These are phyloP conservation scores for Malurus leucopterus DNA, from an alignment of 2,797 vertebrate genomes.

Conservation along the genomic window DNA sequence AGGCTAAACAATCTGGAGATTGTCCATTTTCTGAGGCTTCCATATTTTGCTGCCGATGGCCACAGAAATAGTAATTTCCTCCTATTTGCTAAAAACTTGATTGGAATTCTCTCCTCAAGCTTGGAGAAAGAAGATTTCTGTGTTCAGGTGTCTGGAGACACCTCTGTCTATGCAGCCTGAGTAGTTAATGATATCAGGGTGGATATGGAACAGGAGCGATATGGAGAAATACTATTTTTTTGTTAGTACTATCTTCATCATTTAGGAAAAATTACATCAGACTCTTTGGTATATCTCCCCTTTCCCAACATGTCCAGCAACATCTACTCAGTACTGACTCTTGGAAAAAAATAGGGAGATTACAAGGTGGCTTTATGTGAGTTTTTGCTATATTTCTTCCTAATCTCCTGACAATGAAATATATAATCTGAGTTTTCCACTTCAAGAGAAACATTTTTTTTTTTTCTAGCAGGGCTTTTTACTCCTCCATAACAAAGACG, in stretches of 20 bases:
- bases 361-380: neutral
- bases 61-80: neutral
- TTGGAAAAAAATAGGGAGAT: neutral
- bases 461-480: conserved; percentile 13
- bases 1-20: neutral
- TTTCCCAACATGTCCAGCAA: neutral
- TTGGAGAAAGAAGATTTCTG: neutral
- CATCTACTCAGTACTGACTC: neutral
- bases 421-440: conserved; percentile 18
- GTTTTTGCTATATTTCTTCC: conserved; percentile 13
- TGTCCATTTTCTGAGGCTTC: neutral
- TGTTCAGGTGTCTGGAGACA: neutral
- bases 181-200: neutral
- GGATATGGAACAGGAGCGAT: neutral
- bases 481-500: conserved; percentile 1
- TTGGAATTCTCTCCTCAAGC: neutral
- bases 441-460: neutral
- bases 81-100: neutral
- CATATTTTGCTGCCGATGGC: neutral
- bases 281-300: neutral
- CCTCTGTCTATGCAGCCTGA: neutral
- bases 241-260: neutral
- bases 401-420: conserved; percentile 24
- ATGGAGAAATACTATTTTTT: neutral
- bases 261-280: neutral